Base-by-base conservation (phyloP, 2,797 vertebrate species). In the Malurus splendens region DNA sequence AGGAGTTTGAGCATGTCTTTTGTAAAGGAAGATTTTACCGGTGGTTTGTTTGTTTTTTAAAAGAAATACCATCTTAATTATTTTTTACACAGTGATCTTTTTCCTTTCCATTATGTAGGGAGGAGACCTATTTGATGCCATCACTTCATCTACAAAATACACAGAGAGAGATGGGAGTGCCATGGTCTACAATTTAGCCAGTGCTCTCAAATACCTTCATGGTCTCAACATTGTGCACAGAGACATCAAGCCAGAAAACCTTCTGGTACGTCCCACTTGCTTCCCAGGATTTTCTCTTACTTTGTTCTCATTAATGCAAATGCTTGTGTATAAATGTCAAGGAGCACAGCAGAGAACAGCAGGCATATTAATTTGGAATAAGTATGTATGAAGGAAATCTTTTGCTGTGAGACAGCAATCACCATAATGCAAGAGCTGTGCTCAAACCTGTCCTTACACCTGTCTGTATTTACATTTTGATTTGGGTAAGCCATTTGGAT, bases 221-320 rank as follows among this genome's bases (percentile, higher is more conserved):
- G 78, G 97, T 77, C 98, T 99, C 93, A 98, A 97, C 96, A 98
- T 99, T 1, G 99, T 99, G 45, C 99, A 99, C 96, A 97, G 99
- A 91, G 99, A 99, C 93, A 99, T 99, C 93, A 99, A 99, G 93
- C 99, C 99, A 11, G 99, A 99, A 95, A 99, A 99, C 91, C 97
- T 99, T 60, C 95, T 99, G 98, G 99, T 99, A 96, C 0, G 94
- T 90, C 33, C 65, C 50, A 18, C n/a, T 84, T 70, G 25, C 89
- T 90, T 91, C 47, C 48, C 44, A 48, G 45, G 65, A 41, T 59
- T 76, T 67, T 60, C 18, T 75, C 68, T 87, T 50, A 33, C 44
- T 80, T 92, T 73, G 77, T 70, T 76, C 67, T 78, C 64, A 71
- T 39, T 87, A 90, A 90, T 87, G 79, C 52, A 71, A 48, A n/a